Percentiles rank a stretch among this genome's conserved stretches.
Evolutionary conservation across 1,140 invertebrate species (phyloP).

Genomic region (Leptestheria dahalacensis): DNA sequence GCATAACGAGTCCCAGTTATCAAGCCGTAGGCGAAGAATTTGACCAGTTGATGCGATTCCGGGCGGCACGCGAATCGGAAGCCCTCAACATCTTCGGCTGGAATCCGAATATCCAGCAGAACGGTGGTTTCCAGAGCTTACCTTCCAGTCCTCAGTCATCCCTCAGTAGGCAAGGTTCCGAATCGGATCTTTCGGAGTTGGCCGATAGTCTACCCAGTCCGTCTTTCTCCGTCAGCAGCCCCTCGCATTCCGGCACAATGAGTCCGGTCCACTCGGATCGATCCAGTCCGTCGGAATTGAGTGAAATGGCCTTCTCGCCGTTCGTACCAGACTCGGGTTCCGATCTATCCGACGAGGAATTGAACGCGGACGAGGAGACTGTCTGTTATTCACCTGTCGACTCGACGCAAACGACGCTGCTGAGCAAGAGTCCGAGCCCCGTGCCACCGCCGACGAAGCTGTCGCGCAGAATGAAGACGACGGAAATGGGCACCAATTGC

Average conservation of each 20-base stretch:
- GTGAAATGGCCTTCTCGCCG: not conserved
- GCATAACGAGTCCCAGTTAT: slow-evolving; percentile 4
- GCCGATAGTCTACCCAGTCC: not conserved
- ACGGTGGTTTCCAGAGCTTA: not conserved
- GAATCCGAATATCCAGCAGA: not conserved
- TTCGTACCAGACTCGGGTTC: not conserved
- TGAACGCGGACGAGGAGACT: not conserved
- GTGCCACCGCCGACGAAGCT: not conserved
- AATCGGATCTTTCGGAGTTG: not conserved
- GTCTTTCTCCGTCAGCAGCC: not conserved
- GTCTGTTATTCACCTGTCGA: slow-evolving; percentile 1
- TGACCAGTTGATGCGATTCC: not conserved
- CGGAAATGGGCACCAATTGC: not conserved
- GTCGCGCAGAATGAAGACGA: not conserved
- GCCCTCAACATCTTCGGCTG: slow-evolving; percentile 9
- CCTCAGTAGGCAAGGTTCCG: not conserved
- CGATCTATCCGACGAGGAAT: slow-evolving; percentile 5
- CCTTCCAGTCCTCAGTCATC: slow-evolving; percentile 1
- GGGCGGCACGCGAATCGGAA: not conserved
- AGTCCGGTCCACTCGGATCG: not conserved
- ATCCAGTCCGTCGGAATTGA: not conserved
- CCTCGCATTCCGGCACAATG: not conserved
- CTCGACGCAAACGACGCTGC: not conserved
- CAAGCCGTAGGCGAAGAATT: slow-evolving; percentile 3
- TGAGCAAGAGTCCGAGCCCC: not conserved